Evolutionary conservation across 2,888 invertebrate genomes (phyloP).

Genomic region (Acrobasis suavella): DNA sequence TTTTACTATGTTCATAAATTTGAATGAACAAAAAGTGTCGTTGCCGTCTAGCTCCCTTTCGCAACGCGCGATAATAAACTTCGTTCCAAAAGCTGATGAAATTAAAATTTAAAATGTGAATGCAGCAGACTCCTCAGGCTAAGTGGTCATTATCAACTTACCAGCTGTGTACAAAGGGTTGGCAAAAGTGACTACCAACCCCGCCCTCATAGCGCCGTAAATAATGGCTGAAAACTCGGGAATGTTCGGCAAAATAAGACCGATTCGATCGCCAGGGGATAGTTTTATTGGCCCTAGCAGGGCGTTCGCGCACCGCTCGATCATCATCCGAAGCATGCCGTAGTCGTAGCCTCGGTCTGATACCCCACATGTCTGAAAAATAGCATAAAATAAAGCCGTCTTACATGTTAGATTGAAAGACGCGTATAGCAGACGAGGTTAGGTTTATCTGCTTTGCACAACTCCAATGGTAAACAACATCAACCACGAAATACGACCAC

Average conservation of each 20-base stretch:
- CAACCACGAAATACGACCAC: no score
- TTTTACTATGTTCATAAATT: no score
- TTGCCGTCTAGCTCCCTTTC: no score
- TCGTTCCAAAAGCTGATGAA: no score
- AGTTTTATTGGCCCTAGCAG: constrained; percentile 81
- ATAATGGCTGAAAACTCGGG: constrained; percentile 87
- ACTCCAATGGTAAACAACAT: no score
- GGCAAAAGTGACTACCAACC: constrained; percentile 85
- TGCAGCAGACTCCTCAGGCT: no score
- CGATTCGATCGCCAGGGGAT: constrained; percentile 84
- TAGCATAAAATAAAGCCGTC: constrained; percentile 23
- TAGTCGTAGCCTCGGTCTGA: constrained; percentile 86
- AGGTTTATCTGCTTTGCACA: no score
- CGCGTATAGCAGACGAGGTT: no score
- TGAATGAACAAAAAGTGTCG: no score
- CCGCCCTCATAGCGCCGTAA: constrained; percentile 85
- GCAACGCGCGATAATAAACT: no score
- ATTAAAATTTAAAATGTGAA: no score
- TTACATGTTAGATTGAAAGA: no score
- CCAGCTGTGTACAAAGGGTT: constrained; percentile 87
- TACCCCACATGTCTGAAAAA: constrained; percentile 84
- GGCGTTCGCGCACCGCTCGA: constrained; percentile 82
- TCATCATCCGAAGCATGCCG: constrained; percentile 82
- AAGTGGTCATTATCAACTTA: constrained; percentile 46
- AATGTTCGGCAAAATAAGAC: constrained; percentile 86